These are phyloP conservation scores for Miniopterus natalensis DNA, from an alignment of 2,113 vertebrate species.

Conservation along the genomic window DNA sequence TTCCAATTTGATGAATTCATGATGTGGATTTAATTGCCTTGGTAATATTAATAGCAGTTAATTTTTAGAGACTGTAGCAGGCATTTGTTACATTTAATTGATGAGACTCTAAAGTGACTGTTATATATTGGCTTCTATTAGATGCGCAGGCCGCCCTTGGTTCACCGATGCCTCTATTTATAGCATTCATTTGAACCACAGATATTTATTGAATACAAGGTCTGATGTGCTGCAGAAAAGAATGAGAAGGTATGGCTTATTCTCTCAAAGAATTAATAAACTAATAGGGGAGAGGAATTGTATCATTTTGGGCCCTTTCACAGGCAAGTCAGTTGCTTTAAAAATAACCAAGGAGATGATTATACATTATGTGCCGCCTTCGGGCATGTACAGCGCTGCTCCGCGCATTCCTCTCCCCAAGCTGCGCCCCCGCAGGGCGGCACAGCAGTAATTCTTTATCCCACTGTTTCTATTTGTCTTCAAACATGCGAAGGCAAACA, in stretches of 20 bases:
- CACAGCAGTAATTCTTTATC: constrained; percentile 25
- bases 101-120: constrained; percentile 30
- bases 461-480: constrained; percentile 56
- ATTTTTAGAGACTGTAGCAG: constrained; percentile 62
- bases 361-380: constrained; percentile 50
- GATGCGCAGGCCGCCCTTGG: not conserved
- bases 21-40: constrained; percentile 66
- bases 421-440: not conserved
- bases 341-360: constrained; percentile 59
- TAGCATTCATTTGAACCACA: not conserved
- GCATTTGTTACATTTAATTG: constrained; percentile 64
- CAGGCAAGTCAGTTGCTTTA: constrained; percentile 45
- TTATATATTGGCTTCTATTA: not conserved
- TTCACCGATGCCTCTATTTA: constrained; percentile 1
- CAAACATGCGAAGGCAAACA: constrained; percentile 51
- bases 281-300: not conserved
- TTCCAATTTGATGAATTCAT: constrained; percentile 61
- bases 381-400: not conserved
- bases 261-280: constrained; percentile 9
- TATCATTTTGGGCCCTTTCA: constrained; percentile 32
- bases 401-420: not conserved
- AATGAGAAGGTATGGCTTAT: constrained; percentile 7
- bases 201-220: not conserved
- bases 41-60: constrained; percentile 74
- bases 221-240: not conserved